Base-by-base conservation (phyloP, 2,888 invertebrate species). In the Andrena flavipes region DNA sequence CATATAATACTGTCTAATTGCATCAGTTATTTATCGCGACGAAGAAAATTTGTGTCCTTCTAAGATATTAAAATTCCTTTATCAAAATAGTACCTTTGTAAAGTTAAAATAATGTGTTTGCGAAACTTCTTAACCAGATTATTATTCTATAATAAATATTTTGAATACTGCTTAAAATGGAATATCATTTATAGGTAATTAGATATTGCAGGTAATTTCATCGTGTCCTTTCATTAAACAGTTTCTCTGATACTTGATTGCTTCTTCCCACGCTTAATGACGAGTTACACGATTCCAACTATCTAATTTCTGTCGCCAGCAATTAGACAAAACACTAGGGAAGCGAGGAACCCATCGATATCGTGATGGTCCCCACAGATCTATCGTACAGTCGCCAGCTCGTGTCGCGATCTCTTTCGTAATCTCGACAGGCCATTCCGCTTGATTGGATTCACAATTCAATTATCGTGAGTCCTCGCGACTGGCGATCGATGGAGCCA, bases 371-470 rank as follows among this genome's bases (percentile, higher is more conserved):
- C 72, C 76, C 82, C 67, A 48, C 33, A 51, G 62, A 68, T 65
- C 13, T 29, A n/a, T n/a, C n/a, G n/a, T n/a, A 83, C 29, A 54
- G 64, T 72, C 54, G 68, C 42, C 72, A 30, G 78, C 54, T 72
- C 54, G 81, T 81, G 72, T 85, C 76, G 59, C 87, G 80, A 84
- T 80, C 86, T 82, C 86, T 87, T 87, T 87, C 84, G 86, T 82
- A 87, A 87, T 87, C 87, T 86, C 82, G 80, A 78, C 82, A 73
- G 72, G 75, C 76, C 75, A 85, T 85, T 82, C 74, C 82, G 86
- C 86, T 84, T 87, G 87, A 87, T 87, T 87, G 87, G 87, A 87
- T 87, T 86, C 87, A 85, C 87, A 84, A 87, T 87, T 87, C 87
- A 87, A 87, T 87, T 87, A 87, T 87, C 87, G 80, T 72, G 76